Base-by-base conservation (phyloP, 1,140 invertebrate species). In the Drusus annulatus region DNA sequence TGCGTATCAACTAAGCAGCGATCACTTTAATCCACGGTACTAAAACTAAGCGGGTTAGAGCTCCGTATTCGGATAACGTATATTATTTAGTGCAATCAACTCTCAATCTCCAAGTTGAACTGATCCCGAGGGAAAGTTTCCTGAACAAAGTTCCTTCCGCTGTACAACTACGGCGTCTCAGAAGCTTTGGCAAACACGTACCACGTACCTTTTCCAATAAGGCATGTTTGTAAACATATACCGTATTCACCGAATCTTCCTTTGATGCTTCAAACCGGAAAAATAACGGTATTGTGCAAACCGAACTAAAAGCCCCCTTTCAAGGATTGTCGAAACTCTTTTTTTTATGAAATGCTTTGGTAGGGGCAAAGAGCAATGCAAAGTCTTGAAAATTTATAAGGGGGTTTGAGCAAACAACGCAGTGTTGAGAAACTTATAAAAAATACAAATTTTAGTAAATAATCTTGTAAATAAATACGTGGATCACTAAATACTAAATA, bases 21-120 rank as follows among this genome's bases (percentile, higher is more conserved):
- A 21, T 56, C 54, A 13, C 19, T 17, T 56, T 56, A 56, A 21
- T 56, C 36, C 8, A 45, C 36, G 36, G 36, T 10, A 45, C 36
- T 45, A 45, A 45, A 45, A 10, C 36, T 45, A 60, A 60, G 6
- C 56, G 16, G 23, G 56, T 58, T 58, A 19, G 17, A 60, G 23
- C 10, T 65, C 62, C 15, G 23, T 65, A 31, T 65, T 65, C 25
- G 8, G 31, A 5, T 19, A 17, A 17, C n/a, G 17, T 45, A 19
- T 50, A 69, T 50, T 69, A 69, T 69, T 69, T 45, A 69, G 36
- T 69, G 65, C 65, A 69, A 69, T 69, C 65, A 45, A 17, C 16
- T 69, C 65, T 69, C 65, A 50, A 69, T 69, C 28, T 69, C 62
- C 10, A 69, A 69, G 65, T 69, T 69, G 17, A n/a, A 19, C 31